phyloP scores from a whole-genome alignment of 2,113 vertebrate species.

The Passer montanus region DNA sequence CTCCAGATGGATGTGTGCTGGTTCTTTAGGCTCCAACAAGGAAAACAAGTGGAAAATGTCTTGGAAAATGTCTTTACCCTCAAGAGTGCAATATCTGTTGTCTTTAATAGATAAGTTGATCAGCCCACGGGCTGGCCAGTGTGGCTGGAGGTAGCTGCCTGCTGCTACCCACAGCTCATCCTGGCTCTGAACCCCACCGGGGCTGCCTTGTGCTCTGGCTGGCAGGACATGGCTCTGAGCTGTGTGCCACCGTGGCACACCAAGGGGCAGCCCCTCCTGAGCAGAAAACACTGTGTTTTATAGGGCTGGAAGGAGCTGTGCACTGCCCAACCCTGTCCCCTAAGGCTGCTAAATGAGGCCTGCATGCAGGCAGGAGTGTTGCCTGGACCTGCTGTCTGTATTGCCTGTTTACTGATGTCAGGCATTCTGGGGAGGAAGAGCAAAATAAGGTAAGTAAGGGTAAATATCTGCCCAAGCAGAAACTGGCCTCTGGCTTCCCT shows the following conservation, averaged over 20 bases:
- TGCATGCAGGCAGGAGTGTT: rapidly evolving
- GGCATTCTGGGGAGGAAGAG: not conserved
- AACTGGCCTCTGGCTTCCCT: not conserved
- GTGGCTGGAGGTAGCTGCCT: not conserved
- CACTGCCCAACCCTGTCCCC: not conserved
- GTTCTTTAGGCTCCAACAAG: not conserved
- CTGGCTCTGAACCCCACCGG: not conserved
- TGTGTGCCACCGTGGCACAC: rapidly evolving
- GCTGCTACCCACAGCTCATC: rapidly evolving
- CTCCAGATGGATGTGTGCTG: not conserved
- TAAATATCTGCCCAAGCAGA: not conserved
- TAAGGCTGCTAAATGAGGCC: not conserved
- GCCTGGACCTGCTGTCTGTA: not conserved
- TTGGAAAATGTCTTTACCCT: not conserved
- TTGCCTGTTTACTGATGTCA: not conserved
- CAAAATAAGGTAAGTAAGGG: not conserved
- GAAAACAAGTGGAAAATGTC: not conserved
- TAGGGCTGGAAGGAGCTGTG: not conserved
- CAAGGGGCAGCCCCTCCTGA: not conserved
- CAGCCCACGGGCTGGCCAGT: not conserved
- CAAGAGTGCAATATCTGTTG: not conserved
- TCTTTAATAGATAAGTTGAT: not conserved
- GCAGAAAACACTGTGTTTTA: not conserved
- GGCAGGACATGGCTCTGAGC: rapidly evolving
- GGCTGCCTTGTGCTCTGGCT: rapidly evolving